phyloP scores from a whole-genome alignment of 2,888 invertebrate species.

The Rhagium mordax region DNA sequence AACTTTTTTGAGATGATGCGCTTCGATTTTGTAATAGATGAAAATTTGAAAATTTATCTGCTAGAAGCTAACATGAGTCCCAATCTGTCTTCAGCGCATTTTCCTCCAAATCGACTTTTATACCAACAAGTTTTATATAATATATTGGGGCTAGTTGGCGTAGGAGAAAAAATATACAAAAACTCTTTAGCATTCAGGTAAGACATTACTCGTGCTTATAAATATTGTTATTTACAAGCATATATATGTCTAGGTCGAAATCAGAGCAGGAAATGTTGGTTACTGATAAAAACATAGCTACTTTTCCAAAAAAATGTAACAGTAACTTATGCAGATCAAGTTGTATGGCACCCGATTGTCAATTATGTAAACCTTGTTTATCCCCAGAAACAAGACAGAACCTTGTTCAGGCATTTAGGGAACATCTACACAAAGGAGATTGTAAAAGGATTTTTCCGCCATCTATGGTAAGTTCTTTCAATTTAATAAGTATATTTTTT shows the following conservation, averaged over 20 bases:
- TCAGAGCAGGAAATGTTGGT: slow-evolving; percentile 68
- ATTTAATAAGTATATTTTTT: too few species aligned
- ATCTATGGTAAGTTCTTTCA: slow-evolving; percentile 73
- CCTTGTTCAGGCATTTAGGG: slow-evolving; percentile 81
- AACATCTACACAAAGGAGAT: slow-evolving; percentile 86
- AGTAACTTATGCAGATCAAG: slow-evolving; percentile 72
- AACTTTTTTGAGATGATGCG: slow-evolving; percentile 96
- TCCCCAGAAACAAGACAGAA: slow-evolving; percentile 73
- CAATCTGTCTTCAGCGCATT: slow-evolving; percentile 94
- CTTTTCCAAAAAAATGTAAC: slow-evolving; percentile 80
- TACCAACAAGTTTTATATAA: slow-evolving; percentile 95
- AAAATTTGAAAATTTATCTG: slow-evolving; percentile 86
- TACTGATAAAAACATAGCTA: slow-evolving; percentile 85
- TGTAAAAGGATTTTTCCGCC: slow-evolving; percentile 89
- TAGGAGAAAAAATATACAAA: slow-evolving; percentile 73
- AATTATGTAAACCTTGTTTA: slow-evolving; percentile 86
- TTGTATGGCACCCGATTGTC: slow-evolving; percentile 81
- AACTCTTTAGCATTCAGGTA: slow-evolving; percentile 69
- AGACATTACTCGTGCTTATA: too few species aligned
- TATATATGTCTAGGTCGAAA: slow-evolving; percentile 57
- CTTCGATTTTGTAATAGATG: slow-evolving; percentile 94
- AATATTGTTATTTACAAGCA: too few species aligned
- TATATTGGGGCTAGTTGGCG: slow-evolving; percentile 84
- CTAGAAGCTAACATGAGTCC: slow-evolving; percentile 99
- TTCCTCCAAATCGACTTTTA: slow-evolving; percentile 87